These are phyloP conservation scores for Hoplostethus mediterraneus DNA, from an alignment of 2,797 vertebrate species.

Conservation along the genomic window DNA sequence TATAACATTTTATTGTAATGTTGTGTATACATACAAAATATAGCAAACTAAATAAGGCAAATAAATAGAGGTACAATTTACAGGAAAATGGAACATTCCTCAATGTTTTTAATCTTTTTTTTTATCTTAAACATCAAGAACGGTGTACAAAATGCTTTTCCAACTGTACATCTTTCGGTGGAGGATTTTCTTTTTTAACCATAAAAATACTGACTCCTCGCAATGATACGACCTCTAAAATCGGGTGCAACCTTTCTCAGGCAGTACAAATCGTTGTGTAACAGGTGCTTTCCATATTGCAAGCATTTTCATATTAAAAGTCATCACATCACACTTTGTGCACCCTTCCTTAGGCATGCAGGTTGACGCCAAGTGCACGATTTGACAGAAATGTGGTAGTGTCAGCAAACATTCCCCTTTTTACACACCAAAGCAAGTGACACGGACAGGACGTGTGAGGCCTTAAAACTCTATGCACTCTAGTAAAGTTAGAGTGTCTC, in stretches of 20 bases:
- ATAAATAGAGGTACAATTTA: slow-evolving; percentile 95
- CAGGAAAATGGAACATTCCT: slow-evolving; percentile 88
- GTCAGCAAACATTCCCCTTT: slow-evolving; percentile 45
- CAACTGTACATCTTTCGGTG: slow-evolving; percentile 86
- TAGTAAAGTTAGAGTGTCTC: slow-evolving; percentile 17
- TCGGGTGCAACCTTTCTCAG: slow-evolving; percentile 77
- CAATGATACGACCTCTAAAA: slow-evolving; percentile 76
- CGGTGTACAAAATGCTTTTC: slow-evolving; percentile 87
- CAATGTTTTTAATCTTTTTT: slow-evolving; percentile 77
- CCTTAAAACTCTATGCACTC: slow-evolving; percentile 15
- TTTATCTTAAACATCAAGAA: slow-evolving; percentile 81
- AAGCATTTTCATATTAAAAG: slow-evolving; percentile 59
- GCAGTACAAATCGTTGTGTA: slow-evolving; percentile 63
- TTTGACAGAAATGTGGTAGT: slow-evolving; percentile 58
- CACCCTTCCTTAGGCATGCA: slow-evolving; percentile 69
- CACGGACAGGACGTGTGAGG: slow-evolving; percentile 16
- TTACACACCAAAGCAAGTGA: slow-evolving; percentile 41
- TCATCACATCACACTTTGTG: slow-evolving; percentile 65
- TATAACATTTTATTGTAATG: slow-evolving; percentile 87
- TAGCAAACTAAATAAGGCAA: slow-evolving; percentile 94
- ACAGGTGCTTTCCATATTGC: slow-evolving; percentile 59
- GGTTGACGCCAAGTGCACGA: slow-evolving; percentile 62
- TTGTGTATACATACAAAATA: slow-evolving; percentile 91
- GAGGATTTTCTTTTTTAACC: slow-evolving; percentile 65
- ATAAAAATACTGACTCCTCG: slow-evolving; percentile 82